Evolutionary conservation across 1,140 invertebrate genomes (phyloP).

Genomic region (Cecropterus lyciades): DNA sequence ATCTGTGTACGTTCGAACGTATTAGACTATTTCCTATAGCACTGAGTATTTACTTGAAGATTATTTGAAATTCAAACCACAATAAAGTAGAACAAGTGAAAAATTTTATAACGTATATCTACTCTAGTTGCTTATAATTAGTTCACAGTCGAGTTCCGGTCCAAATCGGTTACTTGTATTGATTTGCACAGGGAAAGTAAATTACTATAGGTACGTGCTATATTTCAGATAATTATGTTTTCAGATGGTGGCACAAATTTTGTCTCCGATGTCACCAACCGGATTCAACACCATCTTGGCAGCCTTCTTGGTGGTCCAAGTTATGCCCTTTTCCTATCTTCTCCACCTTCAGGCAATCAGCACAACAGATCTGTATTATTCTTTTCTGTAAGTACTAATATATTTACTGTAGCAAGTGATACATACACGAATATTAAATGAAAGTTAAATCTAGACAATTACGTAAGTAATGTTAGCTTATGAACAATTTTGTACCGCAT

Average conservation of each 20-base stretch:
- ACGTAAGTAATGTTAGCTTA: too few relatives aligned
- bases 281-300: slow-evolving; percentile 89
- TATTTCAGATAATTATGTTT: slow-evolving; percentile 37
- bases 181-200: slow-evolving; percentile 8
- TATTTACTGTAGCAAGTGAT: slow-evolving; percentile 7
- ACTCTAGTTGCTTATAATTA: too few relatives aligned
- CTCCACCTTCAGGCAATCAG: slow-evolving; percentile 91
- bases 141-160: too few relatives aligned
- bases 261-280: slow-evolving; percentile 76
- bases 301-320: slow-evolving; percentile 89
- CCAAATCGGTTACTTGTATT: not conserved
- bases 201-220: not conserved
- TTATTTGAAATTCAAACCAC: too few relatives aligned
- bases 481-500: too few relatives aligned
- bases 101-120: too few relatives aligned
- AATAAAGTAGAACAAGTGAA: too few relatives aligned
- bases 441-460: too few relatives aligned
- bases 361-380: slow-evolving; percentile 88
- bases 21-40: too few relatives aligned
- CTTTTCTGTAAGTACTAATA: slow-evolving; percentile 85
- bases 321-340: slow-evolving; percentile 92
- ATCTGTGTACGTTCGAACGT: too few relatives aligned
- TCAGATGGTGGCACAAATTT: slow-evolving; percentile 74
- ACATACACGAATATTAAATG: not conserved
- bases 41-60: too few relatives aligned